phyloP scores from a whole-genome alignment of 2,888 invertebrate species.

The Epsilonema sp. region DNA sequence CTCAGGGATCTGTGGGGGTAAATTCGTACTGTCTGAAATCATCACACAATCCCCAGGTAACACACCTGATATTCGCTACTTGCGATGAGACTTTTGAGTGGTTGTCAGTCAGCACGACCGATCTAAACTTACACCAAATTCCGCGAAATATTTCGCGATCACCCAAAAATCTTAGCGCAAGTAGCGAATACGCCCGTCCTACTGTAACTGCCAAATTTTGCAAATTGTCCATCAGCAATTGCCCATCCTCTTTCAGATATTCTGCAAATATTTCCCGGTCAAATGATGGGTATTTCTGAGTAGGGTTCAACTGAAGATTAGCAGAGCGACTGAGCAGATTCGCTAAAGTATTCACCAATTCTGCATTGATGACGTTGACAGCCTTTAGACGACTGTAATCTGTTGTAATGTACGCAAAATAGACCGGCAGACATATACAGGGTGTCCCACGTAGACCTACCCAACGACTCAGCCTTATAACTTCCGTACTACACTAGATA shows the following conservation, averaged over 20 bases:
- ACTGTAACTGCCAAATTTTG: background rate
- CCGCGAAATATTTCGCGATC: background rate
- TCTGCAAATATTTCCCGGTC: slow-evolving; percentile 17
- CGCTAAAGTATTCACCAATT: slow-evolving; percentile 73
- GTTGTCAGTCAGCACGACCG: too few species aligned
- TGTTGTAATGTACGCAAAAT: too few species aligned
- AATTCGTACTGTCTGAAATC: too few species aligned
- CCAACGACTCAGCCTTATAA: too few species aligned
- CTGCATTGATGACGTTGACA: slow-evolving; percentile 55
- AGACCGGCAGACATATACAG: too few species aligned
- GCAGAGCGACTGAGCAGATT: slow-evolving; percentile 66
- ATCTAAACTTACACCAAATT: background rate
- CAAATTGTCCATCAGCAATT: background rate
- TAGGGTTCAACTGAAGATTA: slow-evolving; percentile 55
- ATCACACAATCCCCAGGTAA: too few species aligned
- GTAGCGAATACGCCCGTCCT: background rate
- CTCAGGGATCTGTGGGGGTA: too few species aligned
- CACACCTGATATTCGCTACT: too few species aligned
- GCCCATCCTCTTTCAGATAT: background rate
- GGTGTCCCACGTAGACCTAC: too few species aligned
- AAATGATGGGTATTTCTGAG: slow-evolving; percentile 46
- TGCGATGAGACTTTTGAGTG: too few species aligned
- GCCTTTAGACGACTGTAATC: slow-evolving; percentile 63
- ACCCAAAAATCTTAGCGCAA: background rate
- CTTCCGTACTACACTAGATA: too few species aligned